Evolutionary conservation across 2,888 invertebrate genomes (phyloP), one percentile per base, ranked within the genome.

Genomic region (Dicycla oo): DNA sequence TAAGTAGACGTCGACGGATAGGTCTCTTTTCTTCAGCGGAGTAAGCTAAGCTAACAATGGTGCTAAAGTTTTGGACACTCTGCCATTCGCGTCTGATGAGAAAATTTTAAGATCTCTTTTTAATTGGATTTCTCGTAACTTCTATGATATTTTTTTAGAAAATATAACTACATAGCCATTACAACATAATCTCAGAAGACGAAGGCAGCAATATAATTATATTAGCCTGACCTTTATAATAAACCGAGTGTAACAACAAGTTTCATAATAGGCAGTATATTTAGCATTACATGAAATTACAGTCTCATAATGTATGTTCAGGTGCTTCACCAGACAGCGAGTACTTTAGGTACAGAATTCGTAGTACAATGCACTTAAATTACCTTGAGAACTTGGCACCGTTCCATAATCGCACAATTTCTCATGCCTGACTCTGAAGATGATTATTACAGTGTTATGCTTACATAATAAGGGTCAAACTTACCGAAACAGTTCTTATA

Each of bases 351-450:
- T 81, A 66, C 56, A 64, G 26, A 58, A 75, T 43, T 69, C 43
- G n/a, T 84, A 80, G 76, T 83, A 84, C 84, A 81, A 75, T 83
- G 80, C 63, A 80, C 80, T n/a, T 60, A 80, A 67, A 80, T 75
- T 75, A 65, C 80, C 80, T 80, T 80, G 84, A 84, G 23, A 75
- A 64, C 38, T 81, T 80, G 80, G 80, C 84, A 69, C 1, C 11
- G 43, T 67, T 81, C 80, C 80, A 80, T 81, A 83, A 80, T 83
- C 81, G 20, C 66, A 81, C 38, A 56, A 69, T 84, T 60, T 80
- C 81, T 69, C 69, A 75, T 75, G 58, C 49, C 57, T 64, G 57
- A 65, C 64, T 54, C 43, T 68, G 49, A 80, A 69, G 69, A 80
- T 40, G 81, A 40, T 69, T 81, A 64, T 57, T 75, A 66, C 53